A percentile compares a stretch with the other conserved stretches of the same genome.
Evolutionary conservation across 2,113 vertebrate species (phyloP).

Genomic region (Catharus bicknelli): DNA sequence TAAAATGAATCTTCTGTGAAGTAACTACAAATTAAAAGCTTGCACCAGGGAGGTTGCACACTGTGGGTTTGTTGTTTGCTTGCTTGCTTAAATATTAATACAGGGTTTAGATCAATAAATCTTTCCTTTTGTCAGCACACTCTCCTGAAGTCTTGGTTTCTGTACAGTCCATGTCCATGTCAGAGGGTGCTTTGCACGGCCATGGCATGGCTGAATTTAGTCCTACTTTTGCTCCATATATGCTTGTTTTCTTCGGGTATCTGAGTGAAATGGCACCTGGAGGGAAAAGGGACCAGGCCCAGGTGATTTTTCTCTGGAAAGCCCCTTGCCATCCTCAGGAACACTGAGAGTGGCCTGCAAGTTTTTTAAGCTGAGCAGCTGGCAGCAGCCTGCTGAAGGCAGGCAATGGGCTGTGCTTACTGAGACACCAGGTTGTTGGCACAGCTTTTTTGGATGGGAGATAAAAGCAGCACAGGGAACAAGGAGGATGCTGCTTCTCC

Average conservation of each 20-base stretch:
- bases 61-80: not conserved
- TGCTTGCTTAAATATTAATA: not conserved
- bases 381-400: conserved; percentile 3
- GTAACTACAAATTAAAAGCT: not conserved
- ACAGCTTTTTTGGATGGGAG: not conserved
- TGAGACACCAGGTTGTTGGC: not conserved
- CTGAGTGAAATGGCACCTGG: not conserved
- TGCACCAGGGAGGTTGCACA: not conserved
- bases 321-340: not conserved
- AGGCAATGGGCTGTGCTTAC: not conserved
- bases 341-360: not conserved
- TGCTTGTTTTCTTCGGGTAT: not conserved
- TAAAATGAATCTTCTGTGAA: not conserved
- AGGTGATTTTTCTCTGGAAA: not conserved
- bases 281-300: not conserved
- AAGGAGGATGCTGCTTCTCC: not conserved
- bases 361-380: not conserved
- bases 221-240: not conserved
- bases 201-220: not conserved
- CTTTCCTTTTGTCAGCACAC: not conserved
- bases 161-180: not conserved
- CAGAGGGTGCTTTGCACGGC: not conserved
- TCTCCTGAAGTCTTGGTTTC: not conserved
- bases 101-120: not conserved
- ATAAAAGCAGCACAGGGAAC: not conserved